Percentiles rank a stretch among this genome's conserved stretches.
phyloP scores from a whole-genome alignment of 2,797 vertebrate genomes.

The Paedocypris micromegethes region DNA sequence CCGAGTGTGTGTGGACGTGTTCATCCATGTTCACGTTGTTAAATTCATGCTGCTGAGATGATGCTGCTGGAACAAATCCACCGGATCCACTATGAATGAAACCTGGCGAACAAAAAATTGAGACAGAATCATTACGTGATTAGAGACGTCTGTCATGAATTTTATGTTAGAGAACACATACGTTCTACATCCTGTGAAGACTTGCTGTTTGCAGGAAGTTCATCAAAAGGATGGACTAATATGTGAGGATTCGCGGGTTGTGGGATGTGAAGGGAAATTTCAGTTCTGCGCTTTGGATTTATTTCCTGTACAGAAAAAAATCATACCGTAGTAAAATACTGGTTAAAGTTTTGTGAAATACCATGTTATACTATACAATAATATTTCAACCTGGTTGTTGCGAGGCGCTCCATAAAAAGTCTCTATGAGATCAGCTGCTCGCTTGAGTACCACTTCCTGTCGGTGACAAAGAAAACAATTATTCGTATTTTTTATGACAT shows the following conservation, averaged over 20 bases:
- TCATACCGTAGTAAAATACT: no score
- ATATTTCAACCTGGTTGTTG: conserved; percentile 18
- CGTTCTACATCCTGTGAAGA: conserved; percentile 6
- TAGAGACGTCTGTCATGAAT: no score
- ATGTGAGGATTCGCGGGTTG: conserved; percentile 1
- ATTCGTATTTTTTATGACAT: not conserved
- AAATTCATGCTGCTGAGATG: conserved; percentile 14
- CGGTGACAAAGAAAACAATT: not conserved
- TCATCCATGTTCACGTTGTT: not conserved
- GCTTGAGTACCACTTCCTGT: conserved; percentile 38
- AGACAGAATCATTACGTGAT: not conserved
- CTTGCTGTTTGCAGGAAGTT: conserved; percentile 8
- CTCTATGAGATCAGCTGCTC: conserved; percentile 33
- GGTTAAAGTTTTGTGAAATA: no score
- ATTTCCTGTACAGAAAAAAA: conserved; percentile 4
- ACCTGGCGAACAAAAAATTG: conserved; percentile 1
- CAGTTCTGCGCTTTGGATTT: not conserved
- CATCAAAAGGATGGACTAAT: conserved; percentile 8
- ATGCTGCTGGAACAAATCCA: conserved; percentile 2
- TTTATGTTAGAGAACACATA: not conserved
- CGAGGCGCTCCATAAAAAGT: conserved; percentile 12
- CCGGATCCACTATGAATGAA: conserved; percentile 5
- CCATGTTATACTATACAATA: not conserved
- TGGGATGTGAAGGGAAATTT: not conserved
- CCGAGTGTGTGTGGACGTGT: conserved; percentile 4